A percentile compares a stretch with the other conserved stretches of the same genome.
Conservation (phyloP, 2,888 invertebrate genomes). For the Ditula angustiorana region DNA sequence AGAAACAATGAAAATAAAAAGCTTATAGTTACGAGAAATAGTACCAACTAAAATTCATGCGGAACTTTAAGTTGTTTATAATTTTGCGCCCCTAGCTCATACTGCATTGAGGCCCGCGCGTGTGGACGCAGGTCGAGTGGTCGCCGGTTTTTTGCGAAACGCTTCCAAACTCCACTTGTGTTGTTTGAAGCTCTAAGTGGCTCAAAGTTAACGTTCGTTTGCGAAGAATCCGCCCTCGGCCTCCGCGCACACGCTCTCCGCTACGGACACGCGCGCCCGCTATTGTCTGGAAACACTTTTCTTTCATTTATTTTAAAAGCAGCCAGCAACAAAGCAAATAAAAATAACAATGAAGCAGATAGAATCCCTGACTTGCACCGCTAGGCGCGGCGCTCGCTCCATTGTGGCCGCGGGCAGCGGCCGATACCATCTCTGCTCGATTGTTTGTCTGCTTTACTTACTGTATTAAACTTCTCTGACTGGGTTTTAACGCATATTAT, state of each 20-base stretch:
- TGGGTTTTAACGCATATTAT: slow-evolving; percentile 19
- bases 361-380: slow-evolving; percentile 9
- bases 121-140: slow-evolving; percentile 15
- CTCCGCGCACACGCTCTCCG: slow-evolving; percentile 42
- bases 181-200: slow-evolving; percentile 63
- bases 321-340: slow-evolving; percentile 34
- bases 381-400: slow-evolving; percentile 3
- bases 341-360: slow-evolving; percentile 38
- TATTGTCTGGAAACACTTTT: slow-evolving; percentile 35
- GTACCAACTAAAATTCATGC: too few relatives aligned
- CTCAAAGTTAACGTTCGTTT: slow-evolving; percentile 59
- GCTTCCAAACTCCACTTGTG: slow-evolving; percentile 60
- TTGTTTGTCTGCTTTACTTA: slow-evolving; percentile 36
- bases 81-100: background rate
- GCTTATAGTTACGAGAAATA: too few relatives aligned
- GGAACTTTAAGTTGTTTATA: too few relatives aligned
- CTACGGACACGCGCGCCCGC: slow-evolving; percentile 8
- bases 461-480: slow-evolving; percentile 28
- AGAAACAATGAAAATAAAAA: too few relatives aligned
- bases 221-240: slow-evolving; percentile 46
- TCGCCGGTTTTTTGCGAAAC: slow-evolving; percentile 59
- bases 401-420: slow-evolving; percentile 6
- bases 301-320: slow-evolving; percentile 38
- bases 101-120: background rate
- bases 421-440: slow-evolving; percentile 24